Evolutionary conservation across 2,888 invertebrate genomes (phyloP), one percentile per base, ranked within the genome.

Genomic region (Therioaphis trifolii): DNA sequence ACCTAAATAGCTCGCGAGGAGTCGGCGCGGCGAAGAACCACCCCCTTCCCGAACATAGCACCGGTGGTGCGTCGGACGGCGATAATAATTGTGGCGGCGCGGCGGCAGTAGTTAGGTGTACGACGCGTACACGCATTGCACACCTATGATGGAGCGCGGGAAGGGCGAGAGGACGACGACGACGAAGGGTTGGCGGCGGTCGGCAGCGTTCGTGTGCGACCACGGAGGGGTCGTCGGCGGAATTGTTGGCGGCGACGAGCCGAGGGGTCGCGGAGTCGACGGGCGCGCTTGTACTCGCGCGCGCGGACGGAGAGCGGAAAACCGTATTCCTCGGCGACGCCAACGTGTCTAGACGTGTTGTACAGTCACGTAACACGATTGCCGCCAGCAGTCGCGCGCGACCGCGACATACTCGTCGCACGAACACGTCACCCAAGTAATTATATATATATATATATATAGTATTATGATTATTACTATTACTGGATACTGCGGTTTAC

Each of bases 301-400:
- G 46, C 15, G 35, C 2, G 15, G 43, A 14, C 24, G 18, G 24
- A 46, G 43, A 27, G 68, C 24, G 15, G 40, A 24, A 46, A 58
- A 35, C 15, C 68, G 52, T 35, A 68, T 61, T 46, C n/a, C 52
- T 78, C 35, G 7, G 63, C 11, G 82, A 82, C 82, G 82, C 82
- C 82, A 49, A 61, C 52, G 46, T 49, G 82, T 82, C 82, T 82
- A 82, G 82, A 82, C 82, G 74, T 35, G 63, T 49, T 61, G 58
- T 49, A 49, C 63, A 46, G 82, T 82, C 82, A 82, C 74, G 82
- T 82, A 82, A 82, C 82, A 46, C 61, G 63, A 29, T 61, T 82
- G 82, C 63, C 82, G 82, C 82, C 82, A 72, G 18, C 72, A 27
- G 63, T 9, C 46, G 58, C 43, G 49, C 49, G 71, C 71, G 49